These are phyloP conservation scores for Gonioctena quinquepunctata DNA, from an alignment of 1,140 invertebrate genomes.

Conservation along the genomic window DNA sequence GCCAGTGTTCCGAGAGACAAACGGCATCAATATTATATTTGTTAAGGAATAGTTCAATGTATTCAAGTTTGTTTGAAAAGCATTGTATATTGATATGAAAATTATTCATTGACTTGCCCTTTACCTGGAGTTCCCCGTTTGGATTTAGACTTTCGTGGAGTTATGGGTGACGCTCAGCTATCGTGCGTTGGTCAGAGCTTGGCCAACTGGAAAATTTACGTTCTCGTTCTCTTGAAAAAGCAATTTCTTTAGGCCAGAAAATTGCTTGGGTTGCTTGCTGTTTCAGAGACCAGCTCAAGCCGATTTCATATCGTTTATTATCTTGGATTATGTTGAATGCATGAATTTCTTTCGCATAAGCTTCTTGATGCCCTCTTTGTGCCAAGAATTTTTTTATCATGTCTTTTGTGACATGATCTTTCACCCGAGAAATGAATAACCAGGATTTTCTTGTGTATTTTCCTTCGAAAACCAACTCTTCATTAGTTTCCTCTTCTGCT, in stretches of 20 bases:
- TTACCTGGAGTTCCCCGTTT: too few relatives aligned
- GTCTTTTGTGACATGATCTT: neutral
- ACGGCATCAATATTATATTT: neutral
- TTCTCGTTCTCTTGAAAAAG: neutral
- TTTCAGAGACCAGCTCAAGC: neutral
- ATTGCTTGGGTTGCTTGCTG: neutral
- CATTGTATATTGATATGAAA: neutral
- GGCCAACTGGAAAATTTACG: neutral
- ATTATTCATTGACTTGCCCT: too few relatives aligned
- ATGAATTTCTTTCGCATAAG: neutral
- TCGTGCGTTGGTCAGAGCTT: too few relatives aligned
- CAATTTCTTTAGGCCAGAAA: neutral
- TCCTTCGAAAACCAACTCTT: neutral
- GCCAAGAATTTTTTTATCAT: neutral
- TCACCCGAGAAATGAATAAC: neutral
- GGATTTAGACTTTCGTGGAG: neutral
- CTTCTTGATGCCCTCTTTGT: too few relatives aligned
- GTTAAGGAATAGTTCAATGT: too few relatives aligned
- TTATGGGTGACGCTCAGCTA: neutral
- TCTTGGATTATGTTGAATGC: too few relatives aligned
- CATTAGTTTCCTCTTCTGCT: neutral
- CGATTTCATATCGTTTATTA: neutral
- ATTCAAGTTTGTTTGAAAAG: neutral
- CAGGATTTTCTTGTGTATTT: neutral
- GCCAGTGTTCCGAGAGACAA: neutral